phyloP scores from a whole-genome alignment of 2,797 vertebrate species.

The Chanos chanos region DNA sequence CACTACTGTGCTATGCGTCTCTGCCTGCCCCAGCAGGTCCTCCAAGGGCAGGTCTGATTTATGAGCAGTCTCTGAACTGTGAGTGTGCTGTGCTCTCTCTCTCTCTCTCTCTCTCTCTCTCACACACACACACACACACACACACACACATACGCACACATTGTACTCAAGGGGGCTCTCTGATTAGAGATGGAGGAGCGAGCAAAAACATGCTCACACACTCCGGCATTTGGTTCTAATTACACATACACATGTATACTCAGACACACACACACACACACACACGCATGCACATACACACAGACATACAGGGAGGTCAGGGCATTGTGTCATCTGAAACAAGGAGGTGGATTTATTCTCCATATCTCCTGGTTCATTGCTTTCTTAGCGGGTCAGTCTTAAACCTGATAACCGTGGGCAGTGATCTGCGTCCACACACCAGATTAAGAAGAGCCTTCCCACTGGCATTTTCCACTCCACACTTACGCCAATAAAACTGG shows the following conservation, averaged over 20 bases:
- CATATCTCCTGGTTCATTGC: constrained; percentile 50
- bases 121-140: background rate
- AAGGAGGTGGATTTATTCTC: constrained; percentile 57
- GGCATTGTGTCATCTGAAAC: constrained; percentile 58
- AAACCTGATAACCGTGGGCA: constrained; percentile 43
- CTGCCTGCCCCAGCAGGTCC: constrained; percentile 53
- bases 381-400: constrained; percentile 47
- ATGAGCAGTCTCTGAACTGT: constrained; percentile 63
- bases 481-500: constrained; percentile 12
- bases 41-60: constrained; percentile 69
- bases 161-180: constrained; percentile 67
- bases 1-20: no score
- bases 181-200: constrained; percentile 74
- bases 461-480: constrained; percentile 25
- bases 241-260: constrained; percentile 31
- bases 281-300: background rate
- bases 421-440: constrained; percentile 39
- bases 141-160: constrained; percentile 48
- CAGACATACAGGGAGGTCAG: constrained; percentile 38
- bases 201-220: constrained; percentile 50
- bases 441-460: constrained; percentile 22
- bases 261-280: background rate
- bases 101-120: background rate
- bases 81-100: constrained; percentile 55
- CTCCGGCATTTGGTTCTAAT: constrained; percentile 48